Evolutionary conservation across 2,888 invertebrate species (phyloP), one percentile per base, ranked within the genome.

Genomic region (Lithophane leautieri): DNA sequence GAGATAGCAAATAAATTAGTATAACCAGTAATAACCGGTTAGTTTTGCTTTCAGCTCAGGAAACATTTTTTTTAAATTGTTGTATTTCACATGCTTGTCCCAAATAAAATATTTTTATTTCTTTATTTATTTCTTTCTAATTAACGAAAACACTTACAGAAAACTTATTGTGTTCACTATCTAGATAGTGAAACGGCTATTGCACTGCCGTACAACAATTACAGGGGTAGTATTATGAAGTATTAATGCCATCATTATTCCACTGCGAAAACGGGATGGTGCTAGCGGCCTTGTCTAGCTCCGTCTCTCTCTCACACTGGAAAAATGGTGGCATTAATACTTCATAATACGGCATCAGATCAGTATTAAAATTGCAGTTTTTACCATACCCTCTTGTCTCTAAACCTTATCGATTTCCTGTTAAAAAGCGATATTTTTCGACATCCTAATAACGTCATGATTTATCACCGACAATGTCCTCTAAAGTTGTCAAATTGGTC

Each of bases 381-480:
- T 75, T 82, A 40, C 61, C 28, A 4, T 19, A 62, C 25, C 44
- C 40, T 73, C 79, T 79, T 83, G 75, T 73, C 66, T 73, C 34
- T 66, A 54, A 75, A 82, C 70, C 81, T 77, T 67, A 81, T 88
- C 79, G 82, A 88, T 87, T 87, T 87, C 87, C 87, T 82, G 82
- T 74, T 71, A 73, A 79, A 82, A 77, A 73, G 44, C 11, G 87
- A 84, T 82, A 86, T 85, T 89, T 87, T 90, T 87, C 85, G 85
- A 87, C 88, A 88, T 86, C 81, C 85, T 90, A 93, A 92, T 93
- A 89, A 88, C 82, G 62, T 83, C 86, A 89, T 92, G 93, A 94
- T 94, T 94, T 93, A 94, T 92, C 88, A 85, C 91, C 87, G 86
- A 91, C 91, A 91, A 86, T 91, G 92, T 93, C 93, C 92, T 92